Evolutionary conservation across 2,888 invertebrate species (phyloP).

Genomic region (Oscheius sp.): DNA sequence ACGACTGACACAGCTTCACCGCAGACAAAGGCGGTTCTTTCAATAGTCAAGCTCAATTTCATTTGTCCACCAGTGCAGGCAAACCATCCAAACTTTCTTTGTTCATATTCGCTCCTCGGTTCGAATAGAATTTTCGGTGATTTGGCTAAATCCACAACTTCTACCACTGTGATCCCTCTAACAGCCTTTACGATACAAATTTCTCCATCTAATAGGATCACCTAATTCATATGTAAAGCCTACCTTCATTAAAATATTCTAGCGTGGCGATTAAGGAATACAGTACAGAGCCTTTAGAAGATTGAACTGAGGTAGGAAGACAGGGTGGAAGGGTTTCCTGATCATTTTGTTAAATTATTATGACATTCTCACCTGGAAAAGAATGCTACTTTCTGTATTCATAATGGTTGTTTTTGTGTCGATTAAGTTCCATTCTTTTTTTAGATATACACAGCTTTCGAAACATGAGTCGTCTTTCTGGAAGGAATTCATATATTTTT

Average conservation of each 20-base stretch:
- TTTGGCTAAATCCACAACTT: slow-evolving; percentile 51
- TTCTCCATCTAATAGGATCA: not conserved
- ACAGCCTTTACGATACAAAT: slow-evolving; percentile 45
- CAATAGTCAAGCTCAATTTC: slow-evolving; percentile 47
- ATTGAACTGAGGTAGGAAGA: slow-evolving; percentile 7
- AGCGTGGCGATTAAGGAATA: slow-evolving; percentile 5
- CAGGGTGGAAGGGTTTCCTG: slow-evolving; percentile 11
- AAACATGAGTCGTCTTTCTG: slow-evolving; percentile 18
- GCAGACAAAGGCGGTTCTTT: slow-evolving; percentile 59
- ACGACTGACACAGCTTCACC: slow-evolving; percentile 57
- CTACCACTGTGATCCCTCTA: slow-evolving; percentile 55
- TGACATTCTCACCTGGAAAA: not conserved
- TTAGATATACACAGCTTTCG: slow-evolving; percentile 23
- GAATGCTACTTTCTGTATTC: not conserved
- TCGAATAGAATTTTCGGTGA: slow-evolving; percentile 50
- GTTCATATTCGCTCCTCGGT: slow-evolving; percentile 39
- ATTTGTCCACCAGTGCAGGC: slow-evolving; percentile 63
- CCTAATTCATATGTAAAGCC: not conserved
- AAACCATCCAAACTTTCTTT: slow-evolving; percentile 61
- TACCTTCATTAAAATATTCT: slow-evolving; percentile 17
- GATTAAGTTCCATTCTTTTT: slow-evolving; percentile 24
- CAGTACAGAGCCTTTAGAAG: slow-evolving; percentile 3
- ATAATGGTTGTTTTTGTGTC: not conserved
- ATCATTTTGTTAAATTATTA: not conserved
- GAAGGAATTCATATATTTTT: not conserved